Conservation (phyloP, 2,797 vertebrate species). For the Aulostomus chinensis region DNA sequence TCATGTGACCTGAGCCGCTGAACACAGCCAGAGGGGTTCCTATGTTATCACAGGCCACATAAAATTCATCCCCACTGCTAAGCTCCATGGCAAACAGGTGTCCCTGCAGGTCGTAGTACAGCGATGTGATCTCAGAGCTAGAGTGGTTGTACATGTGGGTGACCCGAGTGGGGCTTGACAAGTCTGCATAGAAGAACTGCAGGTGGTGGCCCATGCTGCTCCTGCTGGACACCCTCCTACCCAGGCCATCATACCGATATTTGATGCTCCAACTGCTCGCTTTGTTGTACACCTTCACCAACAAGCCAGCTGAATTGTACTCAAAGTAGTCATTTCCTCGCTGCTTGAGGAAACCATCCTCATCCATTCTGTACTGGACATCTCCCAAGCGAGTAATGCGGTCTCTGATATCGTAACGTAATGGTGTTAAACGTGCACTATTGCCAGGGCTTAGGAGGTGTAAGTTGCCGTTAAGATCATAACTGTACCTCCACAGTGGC, state of each 20-base stretch:
- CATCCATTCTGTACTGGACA: slow-evolving; percentile 92
- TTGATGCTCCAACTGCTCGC: slow-evolving; percentile 89
- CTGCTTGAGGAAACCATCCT: slow-evolving; percentile 95
- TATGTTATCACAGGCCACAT: slow-evolving; percentile 96
- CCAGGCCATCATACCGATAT: slow-evolving; percentile 94
- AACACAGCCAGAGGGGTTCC: slow-evolving; percentile 97
- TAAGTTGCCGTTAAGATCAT: slow-evolving; percentile 96
- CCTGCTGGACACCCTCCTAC: slow-evolving; percentile 92
- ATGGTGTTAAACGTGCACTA: slow-evolving; percentile 91
- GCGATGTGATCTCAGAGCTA: slow-evolving; percentile 95
- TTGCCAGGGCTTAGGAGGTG: slow-evolving; percentile 96
- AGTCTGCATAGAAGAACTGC: slow-evolving; percentile 97
- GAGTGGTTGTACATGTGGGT: slow-evolving; percentile 99
- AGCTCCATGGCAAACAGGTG: slow-evolving; percentile 99
- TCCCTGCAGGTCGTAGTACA: slow-evolving; percentile 98
- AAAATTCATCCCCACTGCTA: slow-evolving; percentile 96
- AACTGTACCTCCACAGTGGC: slow-evolving; percentile 96
- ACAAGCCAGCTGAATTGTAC: slow-evolving; percentile 92
- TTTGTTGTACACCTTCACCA: slow-evolving; percentile 93
- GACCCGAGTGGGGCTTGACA: slow-evolving; percentile 93
- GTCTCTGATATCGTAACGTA: slow-evolving; percentile 93
- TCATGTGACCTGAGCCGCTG: slow-evolving; percentile 94
- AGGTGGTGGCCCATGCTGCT: slow-evolving; percentile 89
- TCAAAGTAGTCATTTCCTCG: slow-evolving; percentile 93
- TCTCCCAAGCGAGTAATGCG: slow-evolving; percentile 94